phyloP scores from a whole-genome alignment of 2,888 invertebrate genomes.

The Pelosia muscerda region DNA sequence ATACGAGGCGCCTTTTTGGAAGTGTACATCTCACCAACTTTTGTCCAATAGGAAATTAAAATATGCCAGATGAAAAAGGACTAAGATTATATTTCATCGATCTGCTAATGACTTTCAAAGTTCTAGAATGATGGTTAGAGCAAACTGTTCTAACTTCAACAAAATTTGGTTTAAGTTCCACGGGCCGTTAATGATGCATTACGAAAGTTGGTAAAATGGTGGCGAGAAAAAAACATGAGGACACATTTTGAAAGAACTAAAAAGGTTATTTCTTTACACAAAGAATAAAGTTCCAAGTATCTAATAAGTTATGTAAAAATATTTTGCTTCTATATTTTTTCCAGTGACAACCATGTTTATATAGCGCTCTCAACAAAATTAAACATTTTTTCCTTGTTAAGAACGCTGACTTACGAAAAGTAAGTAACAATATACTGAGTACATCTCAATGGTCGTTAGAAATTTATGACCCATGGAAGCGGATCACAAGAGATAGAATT shows the following conservation, averaged over 20 bases:
- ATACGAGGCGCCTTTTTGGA: background rate
- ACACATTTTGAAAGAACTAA: background rate
- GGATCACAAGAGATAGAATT: constrained; percentile 41
- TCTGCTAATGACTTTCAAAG: background rate
- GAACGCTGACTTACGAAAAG: constrained; percentile 3
- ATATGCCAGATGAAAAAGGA: background rate
- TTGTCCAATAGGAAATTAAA: too few relatives aligned
- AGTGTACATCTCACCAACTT: background rate
- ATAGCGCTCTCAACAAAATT: constrained; percentile 5
- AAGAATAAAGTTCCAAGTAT: background rate
- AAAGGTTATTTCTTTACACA: background rate
- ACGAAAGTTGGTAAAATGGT: background rate
- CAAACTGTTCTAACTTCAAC: background rate
- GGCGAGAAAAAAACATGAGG: background rate
- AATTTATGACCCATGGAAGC: constrained; percentile 43
- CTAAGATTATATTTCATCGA: background rate
- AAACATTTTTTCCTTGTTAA: background rate
- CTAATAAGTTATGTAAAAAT: background rate
- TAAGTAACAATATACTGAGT: constrained; percentile 17
- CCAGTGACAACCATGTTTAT: background rate
- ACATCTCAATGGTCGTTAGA: constrained; percentile 35
- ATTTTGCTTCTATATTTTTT: background rate
- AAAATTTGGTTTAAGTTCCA: background rate
- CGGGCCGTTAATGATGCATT: background rate
- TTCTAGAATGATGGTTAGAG: background rate